Percentiles rank a stretch among this genome's conserved stretches.
These are phyloP conservation scores for Morbakka virulenta DNA, from an alignment of 30 jellyfish, hydroid and myxozoan genomes.

Conservation along the genomic window DNA sequence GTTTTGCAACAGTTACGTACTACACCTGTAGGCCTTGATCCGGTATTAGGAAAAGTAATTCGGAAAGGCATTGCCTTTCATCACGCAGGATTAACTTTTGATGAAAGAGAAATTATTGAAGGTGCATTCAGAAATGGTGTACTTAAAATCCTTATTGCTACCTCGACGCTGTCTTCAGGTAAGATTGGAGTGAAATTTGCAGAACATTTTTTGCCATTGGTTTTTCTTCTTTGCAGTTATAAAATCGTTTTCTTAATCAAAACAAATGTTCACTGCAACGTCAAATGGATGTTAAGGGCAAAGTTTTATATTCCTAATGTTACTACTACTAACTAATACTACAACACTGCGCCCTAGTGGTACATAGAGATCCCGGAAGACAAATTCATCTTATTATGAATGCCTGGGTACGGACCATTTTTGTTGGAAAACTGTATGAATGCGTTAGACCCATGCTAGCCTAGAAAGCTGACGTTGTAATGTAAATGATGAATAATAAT, in stretches of 20 bases:
- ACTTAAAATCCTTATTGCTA: slow-evolving; percentile 77
- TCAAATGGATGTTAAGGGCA: neutral
- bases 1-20: slow-evolving; percentile 83
- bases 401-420: no score
- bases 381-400: no score
- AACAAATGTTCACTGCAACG: neutral
- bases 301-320: no score
- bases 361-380: no score
- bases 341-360: no score
- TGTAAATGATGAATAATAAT: no score
- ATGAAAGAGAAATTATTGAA: slow-evolving; percentile 90
- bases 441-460: no score
- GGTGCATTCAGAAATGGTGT: slow-evolving; percentile 91
- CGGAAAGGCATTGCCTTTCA: slow-evolving; percentile 82
- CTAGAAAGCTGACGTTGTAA: no score
- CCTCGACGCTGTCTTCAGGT: slow-evolving; percentile 96
- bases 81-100: slow-evolving; percentile 95
- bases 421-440: no score
- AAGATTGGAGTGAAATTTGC: no score
- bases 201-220: neutral
- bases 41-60: slow-evolving; percentile 52
- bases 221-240: neutral
- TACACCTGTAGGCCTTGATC: slow-evolving; percentile 86
- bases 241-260: neutral
- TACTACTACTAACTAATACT: no score